Evolutionary conservation across 2,888 invertebrate genomes (phyloP).

Genomic region (Eremobia ochroleuca): DNA sequence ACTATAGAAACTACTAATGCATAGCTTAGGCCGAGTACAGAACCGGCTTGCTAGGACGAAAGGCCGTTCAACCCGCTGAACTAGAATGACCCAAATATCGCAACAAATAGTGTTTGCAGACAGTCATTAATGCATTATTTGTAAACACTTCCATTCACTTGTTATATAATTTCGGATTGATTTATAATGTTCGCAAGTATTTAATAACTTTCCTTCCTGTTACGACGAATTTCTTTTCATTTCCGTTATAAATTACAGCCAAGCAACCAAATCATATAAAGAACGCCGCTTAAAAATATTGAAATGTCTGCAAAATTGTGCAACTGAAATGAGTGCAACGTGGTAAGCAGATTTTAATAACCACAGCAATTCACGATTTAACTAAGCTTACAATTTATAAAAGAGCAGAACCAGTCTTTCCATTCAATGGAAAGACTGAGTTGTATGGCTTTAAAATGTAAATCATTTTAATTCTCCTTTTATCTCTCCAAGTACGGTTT

Average conservation of each 20-base stretch:
- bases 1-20: conserved; percentile 56
- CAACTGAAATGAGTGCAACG: conserved; percentile 1
- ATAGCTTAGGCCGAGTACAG: conserved; percentile 68
- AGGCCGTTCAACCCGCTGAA: conserved; percentile 84
- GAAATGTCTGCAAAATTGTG: conserved; percentile 16
- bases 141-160: conserved; percentile 64
- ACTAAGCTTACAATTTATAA: conserved; percentile 23
- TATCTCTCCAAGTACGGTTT: conserved; percentile 31
- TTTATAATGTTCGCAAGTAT: conserved; percentile 21
- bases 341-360: conserved; percentile 27
- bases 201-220: conserved; percentile 33
- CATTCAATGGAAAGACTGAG: conserved; percentile 29
- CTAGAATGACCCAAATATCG: conserved; percentile 87
- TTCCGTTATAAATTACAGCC: not conserved
- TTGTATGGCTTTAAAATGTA: conserved; percentile 22
- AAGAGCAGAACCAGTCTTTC: conserved; percentile 20
- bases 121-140: conserved; percentile 70
- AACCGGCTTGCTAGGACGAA: conserved; percentile 82
- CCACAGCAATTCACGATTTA: conserved; percentile 11
- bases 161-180: conserved; percentile 47
- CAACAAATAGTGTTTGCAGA: conserved; percentile 78
- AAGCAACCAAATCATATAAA: conserved; percentile 6
- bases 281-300: conserved; percentile 1
- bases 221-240: conserved; percentile 17
- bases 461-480: conserved; percentile 10